Evolutionary conservation across 2,113 vertebrate species (phyloP).

Genomic region (Pleuronectes platessa): DNA sequence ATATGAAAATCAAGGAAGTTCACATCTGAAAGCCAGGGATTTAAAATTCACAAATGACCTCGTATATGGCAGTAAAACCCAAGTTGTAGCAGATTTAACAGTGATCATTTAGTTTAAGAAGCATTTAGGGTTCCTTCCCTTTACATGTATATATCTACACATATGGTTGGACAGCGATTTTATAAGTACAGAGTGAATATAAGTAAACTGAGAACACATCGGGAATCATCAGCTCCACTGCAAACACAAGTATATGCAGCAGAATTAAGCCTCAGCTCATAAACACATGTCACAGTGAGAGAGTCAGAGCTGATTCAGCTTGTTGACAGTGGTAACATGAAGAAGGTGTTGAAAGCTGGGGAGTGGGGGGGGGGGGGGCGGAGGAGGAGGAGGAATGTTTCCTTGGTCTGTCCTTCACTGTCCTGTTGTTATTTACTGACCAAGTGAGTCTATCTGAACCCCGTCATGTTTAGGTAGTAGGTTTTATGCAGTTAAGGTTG

Average conservation of each 20-base stretch:
- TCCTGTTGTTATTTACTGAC: slow-evolving; percentile 20
- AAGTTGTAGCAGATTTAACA: not conserved
- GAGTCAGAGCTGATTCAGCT: slow-evolving; percentile 24
- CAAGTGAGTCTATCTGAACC: not conserved
- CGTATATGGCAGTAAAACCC: not conserved
- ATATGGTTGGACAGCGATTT: slow-evolving; percentile 10
- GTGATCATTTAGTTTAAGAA: too few species aligned
- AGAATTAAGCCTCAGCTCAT: slow-evolving; percentile 30
- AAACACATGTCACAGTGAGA: not conserved
- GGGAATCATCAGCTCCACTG: not conserved
- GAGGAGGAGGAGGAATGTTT: slow-evolving; percentile 1
- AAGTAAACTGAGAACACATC: slow-evolving; percentile 1
- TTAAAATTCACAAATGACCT: not conserved
- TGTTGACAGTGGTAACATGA: slow-evolving; percentile 57
- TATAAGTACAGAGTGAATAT: not conserved
- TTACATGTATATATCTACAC: not conserved
- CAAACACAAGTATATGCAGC: not conserved
- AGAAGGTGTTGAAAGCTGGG: slow-evolving; percentile 42
- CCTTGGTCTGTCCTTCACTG: slow-evolving; percentile 45
- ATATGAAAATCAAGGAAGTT: not conserved
- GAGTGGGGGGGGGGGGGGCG: not conserved
- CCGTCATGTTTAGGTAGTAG: too few species aligned
- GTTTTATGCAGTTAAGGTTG: not conserved
- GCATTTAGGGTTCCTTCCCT: too few species aligned
- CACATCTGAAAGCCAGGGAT: not conserved